Evolutionary conservation across 2,797 vertebrate genomes (phyloP).

Genomic region (Limnodromus scolopaceus): DNA sequence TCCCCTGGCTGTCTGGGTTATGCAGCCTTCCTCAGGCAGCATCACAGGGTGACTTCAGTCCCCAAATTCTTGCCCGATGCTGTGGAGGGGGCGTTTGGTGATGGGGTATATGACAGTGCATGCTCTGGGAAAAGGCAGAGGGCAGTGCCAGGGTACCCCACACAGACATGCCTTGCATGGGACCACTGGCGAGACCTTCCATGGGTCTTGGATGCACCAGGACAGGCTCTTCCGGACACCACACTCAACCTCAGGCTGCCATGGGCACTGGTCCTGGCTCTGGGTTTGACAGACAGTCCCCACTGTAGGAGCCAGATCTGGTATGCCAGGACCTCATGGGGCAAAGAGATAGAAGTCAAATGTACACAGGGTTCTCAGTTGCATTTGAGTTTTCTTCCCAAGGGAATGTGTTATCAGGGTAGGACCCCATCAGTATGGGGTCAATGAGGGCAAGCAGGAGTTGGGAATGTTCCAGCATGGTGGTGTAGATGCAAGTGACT

Average conservation of each 20-base stretch:
- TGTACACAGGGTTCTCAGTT: not conserved
- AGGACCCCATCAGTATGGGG: not conserved
- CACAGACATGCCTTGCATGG: rapidly evolving
- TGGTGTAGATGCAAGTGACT: not conserved
- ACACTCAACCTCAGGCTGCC: not conserved
- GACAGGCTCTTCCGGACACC: not conserved
- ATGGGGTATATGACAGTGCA: not conserved
- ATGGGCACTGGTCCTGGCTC: too few relatives aligned
- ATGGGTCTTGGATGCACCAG: not conserved
- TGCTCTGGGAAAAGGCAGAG: not conserved
- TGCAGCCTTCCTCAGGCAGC: not conserved
- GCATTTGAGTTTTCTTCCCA: not conserved
- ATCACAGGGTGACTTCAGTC: not conserved
- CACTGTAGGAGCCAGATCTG: not conserved
- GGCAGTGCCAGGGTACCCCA: not conserved
- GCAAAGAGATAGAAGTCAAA: not conserved
- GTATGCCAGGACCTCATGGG: not conserved
- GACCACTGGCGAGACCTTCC: not conserved
- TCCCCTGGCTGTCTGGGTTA: not conserved
- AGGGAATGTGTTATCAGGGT: too few relatives aligned
- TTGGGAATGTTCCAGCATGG: not conserved
- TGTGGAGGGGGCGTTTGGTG: not conserved
- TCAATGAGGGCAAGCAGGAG: not conserved
- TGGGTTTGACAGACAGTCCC: not conserved
- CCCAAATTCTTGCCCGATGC: not conserved